Base-by-base conservation (phyloP, 2,113 vertebrate genomes). In the Hystrix cristata region DNA sequence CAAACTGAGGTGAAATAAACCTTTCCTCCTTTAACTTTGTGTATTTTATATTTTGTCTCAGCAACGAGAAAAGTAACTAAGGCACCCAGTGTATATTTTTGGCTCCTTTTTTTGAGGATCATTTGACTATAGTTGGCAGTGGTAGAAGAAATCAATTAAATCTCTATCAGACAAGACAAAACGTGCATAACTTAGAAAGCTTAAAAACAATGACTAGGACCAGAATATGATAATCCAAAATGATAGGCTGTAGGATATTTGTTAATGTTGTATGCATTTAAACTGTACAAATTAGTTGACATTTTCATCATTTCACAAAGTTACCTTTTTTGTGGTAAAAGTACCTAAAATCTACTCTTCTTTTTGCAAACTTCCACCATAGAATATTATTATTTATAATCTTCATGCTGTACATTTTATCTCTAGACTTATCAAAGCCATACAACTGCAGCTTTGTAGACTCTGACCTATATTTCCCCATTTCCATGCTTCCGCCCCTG, bases 191-290 rank as follows among this genome's bases (percentile, higher is more conserved):
- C 43, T 76, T 25, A 85, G 78, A 69, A 78, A 87, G 21, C 21
- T 83, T 19, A 85, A 82, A 94, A n/a, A 60, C 34, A 76, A 83
- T 57, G 18, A 67, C 46, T 18, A 69, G 34, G 60, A 88, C 6
- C 43, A 92, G 34, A 88, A 96, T 88, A 9, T 92, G 53, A 82
- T 71, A 88, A 88, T n/a, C n/a, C 19, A 64, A 59, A 85, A 1
- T 4, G 10, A 78, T 64, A 38, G 67, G 29, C 29, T 46, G 12
- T 76, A 82, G 59, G 27, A 48, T 78, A n/a, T 23, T 74, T 76
- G 27, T 15, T 29, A 76, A 27, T 14, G 3, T 27, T 7, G 5
- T 29, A 48, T 48, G 23, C 25, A 46, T 76, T 76, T 74, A 46
- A 48, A 76, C 25, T 46, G 43, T 27, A 48, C 46, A 76, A 48